Evolutionary conservation across 2,888 invertebrate genomes (phyloP), one percentile per base, ranked within the genome.

Genomic region (Dryadula phaetusa): DNA sequence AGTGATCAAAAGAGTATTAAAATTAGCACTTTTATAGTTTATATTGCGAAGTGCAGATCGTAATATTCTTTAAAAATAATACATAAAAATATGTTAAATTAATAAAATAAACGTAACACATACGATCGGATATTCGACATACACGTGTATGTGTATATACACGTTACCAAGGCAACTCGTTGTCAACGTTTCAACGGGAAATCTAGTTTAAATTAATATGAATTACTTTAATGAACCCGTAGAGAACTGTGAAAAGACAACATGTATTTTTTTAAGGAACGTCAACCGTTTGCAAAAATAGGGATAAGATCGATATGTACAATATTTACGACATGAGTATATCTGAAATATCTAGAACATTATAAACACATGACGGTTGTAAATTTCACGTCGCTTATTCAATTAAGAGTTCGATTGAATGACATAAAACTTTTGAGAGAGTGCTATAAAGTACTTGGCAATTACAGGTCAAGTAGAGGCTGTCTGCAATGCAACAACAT

Each of bases 381-480:
- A 90, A 90, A 90, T 89, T 89, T 86, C 85, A 83, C 83, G 86
- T 86, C 87, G 82, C 86, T 90, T 88, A 88, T 90, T 90, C 91
- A 90, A 91, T 91, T 90, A 90, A 89, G 88, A 86, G 82, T 84
- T 82, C 84, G 84, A 90, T 90, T 89, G 88, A 88, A 91, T 88
- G 87, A 87, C 89, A 90, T 91, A 90, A 91, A 90, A 90, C 89
- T 86, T 86, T 82, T 86, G 83, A 83, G 86, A 86, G 85, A 84
- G 87, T 85, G 91, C 83, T 85, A 90, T 91, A 89, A 91, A 90
- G 85, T 88, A 87, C 85, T 82, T 82, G 82, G 85, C 84, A 90
- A 90, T 90, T 90, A 90, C 88, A 79, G 85, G 84, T 86, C 88
- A 85, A 60, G 81, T 80, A 77, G 82, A 82, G 84, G 82, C 81